A percentile compares a stretch with the other conserved stretches of the same genome.
phyloP scores from a whole-genome alignment of 2,888 invertebrate genomes.

The Nemotelus nigrinus region DNA sequence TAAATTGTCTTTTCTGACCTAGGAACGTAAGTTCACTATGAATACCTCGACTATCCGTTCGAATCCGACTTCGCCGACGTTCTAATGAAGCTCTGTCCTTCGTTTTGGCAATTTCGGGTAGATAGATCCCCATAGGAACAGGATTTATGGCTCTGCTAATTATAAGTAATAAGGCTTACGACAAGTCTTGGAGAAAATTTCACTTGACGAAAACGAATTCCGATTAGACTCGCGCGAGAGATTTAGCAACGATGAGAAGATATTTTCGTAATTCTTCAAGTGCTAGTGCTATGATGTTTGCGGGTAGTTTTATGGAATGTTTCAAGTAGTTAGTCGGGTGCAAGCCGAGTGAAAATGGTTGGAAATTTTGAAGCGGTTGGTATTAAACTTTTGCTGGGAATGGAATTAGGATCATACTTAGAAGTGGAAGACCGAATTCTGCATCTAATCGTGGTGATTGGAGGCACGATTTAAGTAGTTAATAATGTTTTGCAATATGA shows the following conservation, averaged over 20 bases:
- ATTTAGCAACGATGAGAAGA: not conserved
- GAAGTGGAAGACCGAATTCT: not conserved
- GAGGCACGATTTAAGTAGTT: too few relatives aligned
- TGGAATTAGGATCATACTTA: not conserved
- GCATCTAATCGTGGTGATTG: too few relatives aligned
- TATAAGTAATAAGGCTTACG: constrained; percentile 20
- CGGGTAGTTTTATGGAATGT: not conserved
- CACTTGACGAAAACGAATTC: not conserved
- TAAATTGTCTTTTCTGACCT: too few relatives aligned
- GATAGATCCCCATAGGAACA: not conserved
- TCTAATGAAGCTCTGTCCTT: too few relatives aligned
- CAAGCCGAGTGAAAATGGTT: not conserved
- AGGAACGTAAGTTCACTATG: too few relatives aligned
- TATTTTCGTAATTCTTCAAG: constrained; percentile 6
- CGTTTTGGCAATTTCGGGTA: too few relatives aligned
- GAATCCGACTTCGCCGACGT: too few relatives aligned
- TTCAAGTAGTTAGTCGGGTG: not conserved
- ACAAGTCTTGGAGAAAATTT: not conserved
- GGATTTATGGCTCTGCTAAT: constrained; percentile 16
- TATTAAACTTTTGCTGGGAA: constrained; percentile 13
- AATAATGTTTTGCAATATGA: too few relatives aligned
- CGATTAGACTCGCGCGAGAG: constrained; percentile 5
- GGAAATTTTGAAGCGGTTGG: constrained; percentile 1
- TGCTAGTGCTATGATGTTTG: constrained; percentile 5
- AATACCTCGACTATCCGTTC: too few relatives aligned